Percentiles rank a stretch among this genome's conserved stretches.
Conservation (phyloP, 2,888 invertebrate species). For the Arctia plantaginis region DNA sequence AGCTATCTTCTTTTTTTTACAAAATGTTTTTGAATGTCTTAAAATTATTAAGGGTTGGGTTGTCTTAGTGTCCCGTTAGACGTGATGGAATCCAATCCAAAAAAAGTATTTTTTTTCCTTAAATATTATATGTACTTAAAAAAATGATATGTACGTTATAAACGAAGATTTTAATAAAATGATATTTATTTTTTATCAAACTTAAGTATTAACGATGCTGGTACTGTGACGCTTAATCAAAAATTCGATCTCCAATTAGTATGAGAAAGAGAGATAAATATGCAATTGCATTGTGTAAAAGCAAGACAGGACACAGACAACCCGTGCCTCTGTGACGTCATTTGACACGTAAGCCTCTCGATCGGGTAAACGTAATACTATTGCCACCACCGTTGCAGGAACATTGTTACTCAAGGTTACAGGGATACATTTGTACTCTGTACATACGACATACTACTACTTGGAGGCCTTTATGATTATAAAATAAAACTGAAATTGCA, state of each 20-base stretch:
- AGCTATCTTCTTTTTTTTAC: slow-evolving; percentile 60
- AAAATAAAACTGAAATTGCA: slow-evolving; percentile 5
- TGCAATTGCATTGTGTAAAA: neutral
- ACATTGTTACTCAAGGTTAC: slow-evolving; percentile 75
- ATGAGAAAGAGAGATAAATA: slow-evolving; percentile 11
- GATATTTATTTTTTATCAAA: neutral
- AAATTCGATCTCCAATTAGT: neutral
- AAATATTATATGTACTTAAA: neutral
- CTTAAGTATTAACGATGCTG: neutral
- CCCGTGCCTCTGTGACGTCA: slow-evolving; percentile 42
- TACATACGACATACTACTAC: slow-evolving; percentile 66
- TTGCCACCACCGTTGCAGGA: slow-evolving; percentile 58
- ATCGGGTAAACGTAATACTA: slow-evolving; percentile 49
- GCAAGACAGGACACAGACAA: slow-evolving; percentile 32
- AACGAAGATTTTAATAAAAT: neutral
- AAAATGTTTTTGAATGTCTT: slow-evolving; percentile 57
- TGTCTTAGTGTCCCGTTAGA: slow-evolving; percentile 46
- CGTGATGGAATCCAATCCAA: neutral
- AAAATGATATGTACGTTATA: slow-evolving; percentile 1
- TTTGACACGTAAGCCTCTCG: slow-evolving; percentile 57
- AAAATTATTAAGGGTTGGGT: slow-evolving; percentile 39
- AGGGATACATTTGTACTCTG: slow-evolving; percentile 69
- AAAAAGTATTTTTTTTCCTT: neutral
- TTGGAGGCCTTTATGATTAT: slow-evolving; percentile 71
- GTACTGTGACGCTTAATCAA: neutral